A percentile compares a stretch with the other conserved stretches of the same genome.
These are phyloP conservation scores for Pilophorus perplexus DNA, from an alignment of 2,888 invertebrate species.

Conservation along the genomic window DNA sequence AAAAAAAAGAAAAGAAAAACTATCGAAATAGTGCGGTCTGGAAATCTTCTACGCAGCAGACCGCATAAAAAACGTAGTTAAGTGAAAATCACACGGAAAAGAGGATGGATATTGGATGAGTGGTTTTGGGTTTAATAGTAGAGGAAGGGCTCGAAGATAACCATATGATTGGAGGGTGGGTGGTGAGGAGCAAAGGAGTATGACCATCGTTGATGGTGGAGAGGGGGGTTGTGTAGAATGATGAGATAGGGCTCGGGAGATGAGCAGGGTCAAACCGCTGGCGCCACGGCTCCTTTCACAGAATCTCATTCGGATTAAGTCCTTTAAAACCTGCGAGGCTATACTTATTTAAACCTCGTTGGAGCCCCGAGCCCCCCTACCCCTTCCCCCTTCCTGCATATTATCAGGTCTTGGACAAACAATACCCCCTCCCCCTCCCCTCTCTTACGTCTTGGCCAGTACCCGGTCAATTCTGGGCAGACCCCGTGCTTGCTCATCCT, in stretches of 20 bases:
- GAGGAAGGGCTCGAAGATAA: conserved; percentile 26
- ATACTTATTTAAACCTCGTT: conserved; percentile 39
- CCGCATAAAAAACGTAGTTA: conserved; percentile 31
- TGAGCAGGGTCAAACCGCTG: conserved; percentile 21
- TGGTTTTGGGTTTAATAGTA: conserved; percentile 20
- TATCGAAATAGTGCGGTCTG: no score
- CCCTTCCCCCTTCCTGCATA: not conserved
- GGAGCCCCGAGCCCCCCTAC: conserved; percentile 2
- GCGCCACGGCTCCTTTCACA: conserved; percentile 31
- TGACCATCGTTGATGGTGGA: no score
- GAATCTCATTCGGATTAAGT: conserved; percentile 39
- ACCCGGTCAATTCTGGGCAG: no score
- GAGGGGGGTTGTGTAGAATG: no score
- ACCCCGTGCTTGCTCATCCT: conserved; percentile 6
- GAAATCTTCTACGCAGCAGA: no score
- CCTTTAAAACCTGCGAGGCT: conserved; percentile 38
- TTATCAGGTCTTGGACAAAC: conserved; percentile 38
- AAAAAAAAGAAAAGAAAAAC: no score
- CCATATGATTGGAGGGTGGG: conserved; percentile 36
- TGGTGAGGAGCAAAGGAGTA: conserved; percentile 25
- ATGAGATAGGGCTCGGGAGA: conserved; percentile 24
- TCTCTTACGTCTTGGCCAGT: not conserved
- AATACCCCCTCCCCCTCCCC: conserved; percentile 10
- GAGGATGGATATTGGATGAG: conserved; percentile 25
- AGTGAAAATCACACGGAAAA: conserved; percentile 36